Base-by-base conservation (phyloP, 2,113 vertebrate species). In the Euleptes europaea region DNA sequence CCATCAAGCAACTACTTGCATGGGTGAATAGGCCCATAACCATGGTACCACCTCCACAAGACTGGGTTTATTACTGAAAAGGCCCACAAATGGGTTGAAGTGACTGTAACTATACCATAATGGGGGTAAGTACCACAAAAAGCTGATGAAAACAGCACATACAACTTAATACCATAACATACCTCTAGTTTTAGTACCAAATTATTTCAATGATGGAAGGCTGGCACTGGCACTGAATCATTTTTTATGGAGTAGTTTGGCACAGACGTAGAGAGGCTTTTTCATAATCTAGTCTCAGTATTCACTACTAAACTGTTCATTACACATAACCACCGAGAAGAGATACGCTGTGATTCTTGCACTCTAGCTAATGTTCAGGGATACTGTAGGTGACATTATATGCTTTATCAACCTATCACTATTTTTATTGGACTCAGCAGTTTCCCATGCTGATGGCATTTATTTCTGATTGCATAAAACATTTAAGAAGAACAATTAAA, bases 401-500 rank as follows among this genome's bases (percentile, higher is more conserved):
- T 86, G 12, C 40, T 88, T 83, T 84, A 88, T 57, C 73, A 91
- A 83, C 21, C 57, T 1, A 69, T 23, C n/a, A 66, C n/a, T 78
- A 87, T 95, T 85, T 94, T 89, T 84, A 90, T 88, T 90, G 91
- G 91, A 96, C 84, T 95, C 94, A 94, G 94, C 94, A 93, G 83
- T 94, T 96, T 93, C 85, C 38, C 88, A 92, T 79, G 66, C 89
- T 95, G 91, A 96, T 95, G 95, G 91, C 92, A 95, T 96, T 96
- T 95, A 92, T 92, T 95, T 91, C 93, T 82, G 83, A 92, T 95
- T 96, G 94, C 95, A 96, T 95, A 95, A 96, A 96, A 95, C 88
- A 95, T 95, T 96, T 94, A 95, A 90, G 94, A 95, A 96, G 92
- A 96, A 89, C 94, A 96, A 94, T 95, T 95, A 96, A 96, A 90